phyloP scores from a whole-genome alignment of 2,113 vertebrate species.

The Sarotherodon lohbergeri region DNA sequence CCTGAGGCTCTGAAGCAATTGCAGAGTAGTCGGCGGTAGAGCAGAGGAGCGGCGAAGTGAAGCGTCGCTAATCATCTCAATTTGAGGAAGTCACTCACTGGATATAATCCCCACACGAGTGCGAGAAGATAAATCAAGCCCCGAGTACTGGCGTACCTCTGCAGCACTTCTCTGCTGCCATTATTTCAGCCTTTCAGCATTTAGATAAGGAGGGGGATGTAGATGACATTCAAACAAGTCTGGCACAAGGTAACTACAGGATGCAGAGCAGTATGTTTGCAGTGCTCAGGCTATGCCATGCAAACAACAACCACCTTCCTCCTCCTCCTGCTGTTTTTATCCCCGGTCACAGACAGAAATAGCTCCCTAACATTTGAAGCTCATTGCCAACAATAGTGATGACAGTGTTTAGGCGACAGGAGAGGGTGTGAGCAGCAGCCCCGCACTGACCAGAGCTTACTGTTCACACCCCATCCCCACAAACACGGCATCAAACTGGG shows the following conservation, averaged over 20 bases:
- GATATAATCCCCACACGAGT: conserved; percentile 1
- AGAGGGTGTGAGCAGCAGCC: not conserved
- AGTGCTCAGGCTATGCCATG: not conserved
- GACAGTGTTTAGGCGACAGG: not conserved
- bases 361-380: conserved; percentile 28
- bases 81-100: conserved; percentile 25
- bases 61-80: conserved; percentile 25
- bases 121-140: not conserved
- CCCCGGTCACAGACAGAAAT: conserved; percentile 28
- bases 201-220: not conserved
- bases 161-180: not conserved
- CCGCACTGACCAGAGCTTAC: not conserved
- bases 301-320: not conserved
- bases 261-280: not conserved
- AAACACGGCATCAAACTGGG: not conserved
- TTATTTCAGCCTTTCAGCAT: not conserved
- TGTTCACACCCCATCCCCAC: not conserved
- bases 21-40: not conserved
- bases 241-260: not conserved
- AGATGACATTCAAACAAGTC: not conserved
- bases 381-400: not conserved
- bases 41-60: not conserved
- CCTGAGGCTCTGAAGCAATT: not conserved
- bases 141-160: not conserved
- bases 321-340: not conserved